Conservation (phyloP, 2,113 vertebrate genomes). For the Himantopus leucocephalus region DNA sequence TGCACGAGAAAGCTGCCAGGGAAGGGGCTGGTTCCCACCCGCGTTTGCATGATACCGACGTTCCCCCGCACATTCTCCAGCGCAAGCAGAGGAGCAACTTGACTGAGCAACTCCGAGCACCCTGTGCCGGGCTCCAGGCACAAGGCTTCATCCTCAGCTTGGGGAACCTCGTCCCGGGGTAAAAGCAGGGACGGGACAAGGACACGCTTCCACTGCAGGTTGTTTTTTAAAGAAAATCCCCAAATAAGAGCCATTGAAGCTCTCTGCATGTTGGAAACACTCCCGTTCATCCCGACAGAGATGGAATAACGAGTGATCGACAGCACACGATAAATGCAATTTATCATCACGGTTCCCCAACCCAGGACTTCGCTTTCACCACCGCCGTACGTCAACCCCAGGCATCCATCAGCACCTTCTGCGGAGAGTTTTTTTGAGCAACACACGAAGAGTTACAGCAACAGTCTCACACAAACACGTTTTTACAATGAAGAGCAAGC, state of each 20-base stretch:
- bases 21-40: fast-evolving
- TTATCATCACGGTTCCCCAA: fast-evolving
- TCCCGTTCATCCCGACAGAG: background rate
- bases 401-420: background rate
- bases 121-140: background rate
- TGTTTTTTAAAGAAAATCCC: background rate
- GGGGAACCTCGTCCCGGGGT: background rate
- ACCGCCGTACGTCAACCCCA: fast-evolving
- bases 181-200: background rate
- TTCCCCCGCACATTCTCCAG: background rate
- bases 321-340: background rate
- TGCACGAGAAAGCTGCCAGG: fast-evolving
- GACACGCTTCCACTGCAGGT: background rate
- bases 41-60: background rate
- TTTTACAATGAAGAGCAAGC: background rate
- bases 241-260: background rate
- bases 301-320: fast-evolving
- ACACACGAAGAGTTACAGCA: background rate
- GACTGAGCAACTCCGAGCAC: background rate
- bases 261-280: background rate
- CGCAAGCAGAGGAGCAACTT: background rate
- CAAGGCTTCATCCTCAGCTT: background rate
- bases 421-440: background rate
- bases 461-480: fast-evolving
- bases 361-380: background rate